Conservation (phyloP, 1,140 invertebrate species). For the Apocrypta bakeri region DNA sequence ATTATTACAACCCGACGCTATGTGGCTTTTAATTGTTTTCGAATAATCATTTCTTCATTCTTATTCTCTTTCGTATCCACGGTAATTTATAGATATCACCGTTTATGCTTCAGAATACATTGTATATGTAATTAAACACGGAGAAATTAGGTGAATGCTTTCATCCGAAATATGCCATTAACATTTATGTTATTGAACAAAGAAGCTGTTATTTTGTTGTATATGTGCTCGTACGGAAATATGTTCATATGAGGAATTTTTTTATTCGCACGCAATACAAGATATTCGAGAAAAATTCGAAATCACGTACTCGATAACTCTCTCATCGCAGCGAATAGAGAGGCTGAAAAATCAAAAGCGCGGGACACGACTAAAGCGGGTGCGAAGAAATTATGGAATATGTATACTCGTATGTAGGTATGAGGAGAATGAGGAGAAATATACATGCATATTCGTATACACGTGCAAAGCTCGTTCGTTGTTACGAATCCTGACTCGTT, state of each 20-base stretch:
- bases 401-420: constrained; percentile 9
- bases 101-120: not conserved
- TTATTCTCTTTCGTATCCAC: too few species aligned
- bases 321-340: too few species aligned
- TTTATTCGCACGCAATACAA: too few species aligned
- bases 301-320: too few species aligned
- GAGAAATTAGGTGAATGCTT: too few species aligned
- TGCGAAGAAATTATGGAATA: constrained; percentile 42
- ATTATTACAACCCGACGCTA: not conserved
- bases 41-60: constrained; percentile 21
- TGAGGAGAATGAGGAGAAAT: not conserved
- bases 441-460: not conserved
- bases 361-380: constrained; percentile 27
- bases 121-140: too few species aligned
- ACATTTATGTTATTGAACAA: too few species aligned
- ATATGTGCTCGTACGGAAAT: too few species aligned
- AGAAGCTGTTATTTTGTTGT: too few species aligned
- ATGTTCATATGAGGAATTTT: too few species aligned
- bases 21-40: constrained; percentile 25
- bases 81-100: not conserved
- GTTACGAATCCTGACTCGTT: constrained; percentile 49
- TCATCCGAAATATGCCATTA: too few species aligned
- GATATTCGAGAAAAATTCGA: too few species aligned
- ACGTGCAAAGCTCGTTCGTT: not conserved
- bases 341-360: not conserved